Evolutionary conservation across 2,888 invertebrate genomes (phyloP).

Genomic region (Azorinus chamasolen): DNA sequence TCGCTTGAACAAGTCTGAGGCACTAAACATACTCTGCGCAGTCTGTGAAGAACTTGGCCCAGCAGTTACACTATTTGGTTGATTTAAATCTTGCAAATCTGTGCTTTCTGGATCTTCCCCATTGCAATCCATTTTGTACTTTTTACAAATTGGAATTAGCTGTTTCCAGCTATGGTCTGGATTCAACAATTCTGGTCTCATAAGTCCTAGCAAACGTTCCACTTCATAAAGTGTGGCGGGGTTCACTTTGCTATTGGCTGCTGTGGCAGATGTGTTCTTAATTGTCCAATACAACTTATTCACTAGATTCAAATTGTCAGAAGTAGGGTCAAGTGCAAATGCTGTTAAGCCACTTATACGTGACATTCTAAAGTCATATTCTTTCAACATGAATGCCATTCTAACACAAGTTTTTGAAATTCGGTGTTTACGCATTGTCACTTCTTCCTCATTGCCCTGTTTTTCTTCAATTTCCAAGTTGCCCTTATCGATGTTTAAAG

Average conservation of each 20-base stretch:
- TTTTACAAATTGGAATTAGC: slow-evolving; percentile 73
- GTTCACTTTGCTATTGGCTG: slow-evolving; percentile 67
- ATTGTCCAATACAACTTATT: slow-evolving; percentile 69
- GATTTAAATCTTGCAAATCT: no score
- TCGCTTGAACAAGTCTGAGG: no score
- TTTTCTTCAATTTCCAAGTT: slow-evolving; percentile 75
- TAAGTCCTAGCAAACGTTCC: slow-evolving; percentile 76
- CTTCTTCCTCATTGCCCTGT: slow-evolving; percentile 67
- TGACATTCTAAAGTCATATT: slow-evolving; percentile 73
- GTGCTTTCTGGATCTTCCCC: no score
- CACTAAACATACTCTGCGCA: no score
- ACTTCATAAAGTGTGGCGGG: slow-evolving; percentile 80
- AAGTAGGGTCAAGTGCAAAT: slow-evolving; percentile 75
- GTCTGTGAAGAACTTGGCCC: no score
- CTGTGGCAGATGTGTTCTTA: slow-evolving; percentile 55
- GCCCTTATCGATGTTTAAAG: slow-evolving; percentile 81
- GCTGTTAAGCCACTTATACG: slow-evolving; percentile 78
- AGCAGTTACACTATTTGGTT: no score
- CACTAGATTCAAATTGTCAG: slow-evolving; percentile 67
- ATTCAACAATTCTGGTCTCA: slow-evolving; percentile 78
- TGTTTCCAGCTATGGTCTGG: slow-evolving; percentile 74
- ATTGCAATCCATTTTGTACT: slow-evolving; percentile 46
- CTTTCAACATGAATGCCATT: slow-evolving; percentile 74
- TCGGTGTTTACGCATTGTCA: slow-evolving; percentile 62
- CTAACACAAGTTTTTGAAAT: slow-evolving; percentile 76